These are phyloP conservation scores for Drosophila bocqueti DNA, from an alignment of 1,140 invertebrate species.

Conservation along the genomic window DNA sequence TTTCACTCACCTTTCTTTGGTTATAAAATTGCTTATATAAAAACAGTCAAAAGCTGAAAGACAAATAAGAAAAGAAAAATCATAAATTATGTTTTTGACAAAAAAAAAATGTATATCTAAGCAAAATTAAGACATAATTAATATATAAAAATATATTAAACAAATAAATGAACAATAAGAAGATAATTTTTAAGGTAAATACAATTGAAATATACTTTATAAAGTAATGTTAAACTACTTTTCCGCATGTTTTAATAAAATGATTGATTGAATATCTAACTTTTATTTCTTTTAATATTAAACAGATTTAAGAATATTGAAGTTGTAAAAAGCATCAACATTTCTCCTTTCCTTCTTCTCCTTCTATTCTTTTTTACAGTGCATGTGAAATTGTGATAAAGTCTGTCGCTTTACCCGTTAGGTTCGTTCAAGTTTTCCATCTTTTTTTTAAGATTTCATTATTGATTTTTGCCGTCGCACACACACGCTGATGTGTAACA, in stretches of 20 bases:
- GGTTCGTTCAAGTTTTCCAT: slow-evolving; percentile 8
- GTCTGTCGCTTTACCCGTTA: slow-evolving; percentile 20
- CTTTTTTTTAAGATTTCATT: slow-evolving; percentile 42
- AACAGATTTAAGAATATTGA: not conserved
- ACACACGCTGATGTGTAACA: slow-evolving; percentile 34
- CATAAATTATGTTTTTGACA: not conserved
- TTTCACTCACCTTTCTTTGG: not conserved
- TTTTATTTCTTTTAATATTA: no score
- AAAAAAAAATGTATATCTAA: not conserved
- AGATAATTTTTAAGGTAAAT: not conserved
- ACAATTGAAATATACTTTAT: not conserved
- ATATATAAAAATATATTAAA: not conserved
- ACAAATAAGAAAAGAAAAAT: not conserved
- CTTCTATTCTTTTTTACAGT: slow-evolving; percentile 5
- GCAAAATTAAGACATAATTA: not conserved
- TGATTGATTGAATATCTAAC: no score
- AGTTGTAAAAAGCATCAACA: not conserved
- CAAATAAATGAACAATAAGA: not conserved
- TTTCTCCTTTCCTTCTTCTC: not conserved
- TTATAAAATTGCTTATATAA: not conserved
- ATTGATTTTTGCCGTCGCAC: slow-evolving; percentile 61
- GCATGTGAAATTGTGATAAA: slow-evolving; percentile 12
- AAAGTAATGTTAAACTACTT: not conserved
- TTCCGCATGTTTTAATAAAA: no score
- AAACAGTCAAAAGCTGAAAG: not conserved